These are phyloP conservation scores for Lordiphosa andalusiaca DNA, from an alignment of 2,888 invertebrate species.

Conservation along the genomic window DNA sequence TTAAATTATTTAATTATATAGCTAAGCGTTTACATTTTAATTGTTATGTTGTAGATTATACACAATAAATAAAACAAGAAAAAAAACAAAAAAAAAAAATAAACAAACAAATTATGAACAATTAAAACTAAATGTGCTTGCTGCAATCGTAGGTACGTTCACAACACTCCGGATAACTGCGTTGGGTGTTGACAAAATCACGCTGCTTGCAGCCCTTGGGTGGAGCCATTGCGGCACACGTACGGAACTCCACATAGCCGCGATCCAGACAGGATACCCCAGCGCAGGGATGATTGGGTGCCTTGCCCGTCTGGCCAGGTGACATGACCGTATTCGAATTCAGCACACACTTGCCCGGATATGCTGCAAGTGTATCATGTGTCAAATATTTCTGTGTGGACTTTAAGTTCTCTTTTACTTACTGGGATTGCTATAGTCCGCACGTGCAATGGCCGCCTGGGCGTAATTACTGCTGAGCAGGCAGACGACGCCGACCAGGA, in stretches of 20 bases:
- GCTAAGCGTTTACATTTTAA: slow-evolving; percentile 72
- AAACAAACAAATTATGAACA: not conserved
- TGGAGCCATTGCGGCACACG: slow-evolving; percentile 68
- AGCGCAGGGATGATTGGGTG: slow-evolving; percentile 72
- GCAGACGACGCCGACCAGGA: slow-evolving; percentile 2
- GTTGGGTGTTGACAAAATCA: slow-evolving; percentile 73
- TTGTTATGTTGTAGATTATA: slow-evolving; percentile 74
- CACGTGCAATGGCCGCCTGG: slow-evolving; percentile 62
- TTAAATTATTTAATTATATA: slow-evolving; percentile 71
- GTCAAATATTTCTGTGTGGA: not conserved
- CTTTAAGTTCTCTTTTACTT: slow-evolving; percentile 37
- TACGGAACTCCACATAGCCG: slow-evolving; percentile 58
- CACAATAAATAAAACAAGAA: slow-evolving; percentile 33
- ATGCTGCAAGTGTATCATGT: slow-evolving; percentile 30
- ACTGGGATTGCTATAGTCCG: slow-evolving; percentile 60
- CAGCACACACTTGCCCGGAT: slow-evolving; percentile 75
- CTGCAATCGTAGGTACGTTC: slow-evolving; percentile 71
- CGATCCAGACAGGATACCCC: slow-evolving; percentile 60
- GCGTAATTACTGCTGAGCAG: slow-evolving; percentile 17
- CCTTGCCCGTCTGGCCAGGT: slow-evolving; percentile 70
- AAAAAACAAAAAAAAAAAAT: slow-evolving; percentile 7
- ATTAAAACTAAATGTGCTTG: slow-evolving; percentile 48
- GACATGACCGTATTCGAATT: slow-evolving; percentile 56
- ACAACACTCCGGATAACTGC: slow-evolving; percentile 67
- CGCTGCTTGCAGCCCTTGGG: slow-evolving; percentile 75